Evolutionary conservation across 2,113 vertebrate genomes (phyloP), one percentile per base, ranked within the genome.

Genomic region (Oostethus manadensis): DNA sequence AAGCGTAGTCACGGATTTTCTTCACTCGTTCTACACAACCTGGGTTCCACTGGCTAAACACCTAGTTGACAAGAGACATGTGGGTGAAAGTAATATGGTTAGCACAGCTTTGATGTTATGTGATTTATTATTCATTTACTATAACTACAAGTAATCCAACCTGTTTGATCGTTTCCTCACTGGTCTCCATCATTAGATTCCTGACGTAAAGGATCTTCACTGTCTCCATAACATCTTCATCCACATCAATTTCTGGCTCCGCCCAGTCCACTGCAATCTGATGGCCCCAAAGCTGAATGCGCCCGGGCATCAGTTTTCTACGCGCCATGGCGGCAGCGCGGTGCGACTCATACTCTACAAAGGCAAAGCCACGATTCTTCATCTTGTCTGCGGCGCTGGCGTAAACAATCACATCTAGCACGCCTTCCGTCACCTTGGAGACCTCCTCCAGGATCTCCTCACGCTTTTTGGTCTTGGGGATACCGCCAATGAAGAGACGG

Each of bases 181-280:
- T 92, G 59, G 97, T 98, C 87, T 99, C 97, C 68, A 98, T 98
- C 97, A 99, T 99, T 64, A 99, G 91, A 87, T 99, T 99, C 45
- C 97, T 90, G 66, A 99, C 97, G 1, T 99, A 99, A 26, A 99
- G 93, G 76, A 99, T 99, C 88, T 99, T 98, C 58, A 99, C 96
- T 0, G 97, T 99, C 77, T 98, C 96, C 97, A 99, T 99, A 48
- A 99, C 92, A 0, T 98, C 95, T 90, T 98, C 96, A 7, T 99
- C 97, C 45, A 99, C 97, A 44, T 98, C 96, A 20, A 99, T 97
- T 83, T 99, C 97, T 0, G 97, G 97, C 72, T 99, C 96, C 0
- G 97, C 97, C 97, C 97, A 99, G 81, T 99, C 97, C 59, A 99
- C 96, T 8, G 96, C 97, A 7, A 99, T 99, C 82, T 98, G 97